A percentile compares a stretch with the other conserved stretches of the same genome.
Evolutionary conservation across 1,140 invertebrate species (phyloP).

Genomic region (Neelides sp.): DNA sequence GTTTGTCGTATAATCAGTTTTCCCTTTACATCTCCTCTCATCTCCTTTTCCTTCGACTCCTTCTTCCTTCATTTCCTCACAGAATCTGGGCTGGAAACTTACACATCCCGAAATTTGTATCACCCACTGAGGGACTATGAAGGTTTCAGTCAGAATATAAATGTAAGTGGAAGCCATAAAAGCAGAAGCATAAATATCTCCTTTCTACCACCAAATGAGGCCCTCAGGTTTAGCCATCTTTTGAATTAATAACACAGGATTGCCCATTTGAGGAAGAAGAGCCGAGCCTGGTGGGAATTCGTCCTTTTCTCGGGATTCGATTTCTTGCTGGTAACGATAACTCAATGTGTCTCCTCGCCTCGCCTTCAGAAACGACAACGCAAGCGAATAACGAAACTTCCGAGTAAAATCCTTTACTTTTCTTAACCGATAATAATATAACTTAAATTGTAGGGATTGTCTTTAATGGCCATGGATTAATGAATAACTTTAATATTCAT

Average conservation of each 20-base stretch:
- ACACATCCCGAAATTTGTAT: conserved; percentile 40
- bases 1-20: conserved; percentile 39
- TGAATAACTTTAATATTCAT: too few species aligned
- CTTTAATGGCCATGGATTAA: too few species aligned
- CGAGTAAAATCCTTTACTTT: too few species aligned
- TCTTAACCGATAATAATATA: too few species aligned
- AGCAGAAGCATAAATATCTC: neutral
- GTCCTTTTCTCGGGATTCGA: conserved; percentile 27
- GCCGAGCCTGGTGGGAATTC: conserved; percentile 24
- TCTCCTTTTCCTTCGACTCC: conserved; percentile 50
- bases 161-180: conserved; percentile 18
- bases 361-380: too few species aligned
- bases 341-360: conserved; percentile 16
- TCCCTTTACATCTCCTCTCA: conserved; percentile 56
- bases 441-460: too few species aligned
- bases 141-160: conserved; percentile 14
- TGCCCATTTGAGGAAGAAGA: conserved; percentile 23
- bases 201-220: neutral
- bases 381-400: too few species aligned
- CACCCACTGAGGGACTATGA: conserved; percentile 20
- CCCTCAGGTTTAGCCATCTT: neutral
- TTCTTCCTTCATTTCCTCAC: conserved; percentile 61
- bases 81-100: conserved; percentile 61
- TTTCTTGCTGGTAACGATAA: conserved; percentile 22
- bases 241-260: conserved; percentile 16